Percentiles rank a stretch among this genome's conserved stretches.
phyloP scores from a whole-genome alignment of 2,113 vertebrate genomes.

The Thunnus maccoyii region DNA sequence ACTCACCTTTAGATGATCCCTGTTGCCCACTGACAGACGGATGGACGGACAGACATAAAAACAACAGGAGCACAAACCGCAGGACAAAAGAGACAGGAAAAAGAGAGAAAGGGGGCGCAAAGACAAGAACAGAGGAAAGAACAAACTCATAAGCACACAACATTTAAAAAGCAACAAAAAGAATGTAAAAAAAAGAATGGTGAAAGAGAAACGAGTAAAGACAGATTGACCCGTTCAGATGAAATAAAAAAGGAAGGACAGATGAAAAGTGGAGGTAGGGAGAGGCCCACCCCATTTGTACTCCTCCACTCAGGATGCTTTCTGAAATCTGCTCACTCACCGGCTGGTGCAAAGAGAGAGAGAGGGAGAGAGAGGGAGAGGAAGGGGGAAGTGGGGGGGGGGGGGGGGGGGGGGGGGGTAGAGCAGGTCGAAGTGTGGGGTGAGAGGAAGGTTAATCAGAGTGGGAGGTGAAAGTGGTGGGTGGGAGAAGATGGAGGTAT shows the following conservation, averaged over 20 bases:
- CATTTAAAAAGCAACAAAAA: slow-evolving; percentile 24
- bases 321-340: slow-evolving; percentile 81
- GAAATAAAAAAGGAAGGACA: slow-evolving; percentile 39
- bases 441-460: slow-evolving; percentile 70
- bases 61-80: slow-evolving; percentile 28
- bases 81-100: slow-evolving; percentile 19
- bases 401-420: neutral
- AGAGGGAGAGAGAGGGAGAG: slow-evolving; percentile 31
- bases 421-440: slow-evolving; percentile 45
- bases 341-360: slow-evolving; percentile 71
- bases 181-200: neutral
- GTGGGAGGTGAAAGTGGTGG: slow-evolving; percentile 36
- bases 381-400: neutral
- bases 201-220: neutral
- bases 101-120: slow-evolving; percentile 10
- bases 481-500: slow-evolving; percentile 42
- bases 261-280: slow-evolving; percentile 43
- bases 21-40: slow-evolving; percentile 37
- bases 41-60: slow-evolving; percentile 38
- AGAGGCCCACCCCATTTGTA: slow-evolving; percentile 65
- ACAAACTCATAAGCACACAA: slow-evolving; percentile 29
- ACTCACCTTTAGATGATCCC: slow-evolving; percentile 74
- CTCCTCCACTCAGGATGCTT: slow-evolving; percentile 67
- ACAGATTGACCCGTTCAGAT: slow-evolving; percentile 30
- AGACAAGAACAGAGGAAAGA: slow-evolving; percentile 5